Base-by-base conservation (phyloP, 2,113 vertebrate genomes). In the Cyanocitta stelleri region DNA sequence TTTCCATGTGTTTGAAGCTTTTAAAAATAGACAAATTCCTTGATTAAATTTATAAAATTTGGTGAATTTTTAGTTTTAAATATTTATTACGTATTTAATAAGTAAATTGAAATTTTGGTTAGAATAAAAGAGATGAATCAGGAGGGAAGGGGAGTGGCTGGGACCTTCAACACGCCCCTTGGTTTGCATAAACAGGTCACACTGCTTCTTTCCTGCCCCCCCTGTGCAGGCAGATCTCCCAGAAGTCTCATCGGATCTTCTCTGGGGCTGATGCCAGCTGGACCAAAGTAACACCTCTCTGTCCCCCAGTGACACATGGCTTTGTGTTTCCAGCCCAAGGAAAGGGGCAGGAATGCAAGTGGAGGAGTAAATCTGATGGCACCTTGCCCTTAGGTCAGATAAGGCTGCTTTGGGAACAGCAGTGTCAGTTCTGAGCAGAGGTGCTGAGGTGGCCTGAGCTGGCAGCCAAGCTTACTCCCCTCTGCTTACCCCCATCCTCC, bases 401-500 rank as follows among this genome's bases (percentile, higher is more conserved):
- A 43, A 30, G 63, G 29, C 19, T 9, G 17, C 9, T 75, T 44
- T 54, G 62, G 83, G 58, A 78, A 41, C 39, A 48, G 27, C 39
- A 41, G 11, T 3, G 27, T n/a, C 54, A 27, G 11, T 4, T 58
- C 33, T 44, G 64, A 44, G 37, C 13, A 10, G 19, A 22, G n/a
- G 12, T 15, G 13, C 15, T 41, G 27, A 9, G 14, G 2, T 46
- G 26, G 63, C 17, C 59, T 29, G 39, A n/a, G 5, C 9, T 55
- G 54, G 22, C 49, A 11, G 5, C 33, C 46, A 56, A 55, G 9
- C 6, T 73, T 13, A 7, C 20, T 30, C 24, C 23, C 15, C 14
- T 49, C 29, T 0, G 0, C 55, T 41, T 9, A 3, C 6, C 64
- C 13, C 21, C 6, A 2, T 33, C 2, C 18, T 78, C 27, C 17